These are phyloP conservation scores for Paracyclopina nana DNA, from an alignment of 1,140 invertebrate species.

Conservation along the genomic window DNA sequence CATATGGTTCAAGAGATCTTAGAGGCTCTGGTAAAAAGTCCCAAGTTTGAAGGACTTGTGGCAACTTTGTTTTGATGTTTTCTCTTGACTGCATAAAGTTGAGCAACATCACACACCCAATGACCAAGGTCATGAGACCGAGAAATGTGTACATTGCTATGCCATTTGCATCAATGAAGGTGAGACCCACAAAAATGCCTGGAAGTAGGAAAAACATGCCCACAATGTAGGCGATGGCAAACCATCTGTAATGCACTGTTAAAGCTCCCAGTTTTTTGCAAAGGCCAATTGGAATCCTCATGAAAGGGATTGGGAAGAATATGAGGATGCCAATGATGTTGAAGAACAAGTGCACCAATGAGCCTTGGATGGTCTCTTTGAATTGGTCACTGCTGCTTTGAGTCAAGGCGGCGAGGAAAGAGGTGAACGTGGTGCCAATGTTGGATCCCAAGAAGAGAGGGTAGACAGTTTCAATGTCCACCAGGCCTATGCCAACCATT, in stretches of 20 bases:
- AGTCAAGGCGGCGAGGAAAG: conserved; percentile 29
- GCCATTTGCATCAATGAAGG: conserved; percentile 18
- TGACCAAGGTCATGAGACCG: no score
- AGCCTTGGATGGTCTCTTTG: conserved; percentile 30
- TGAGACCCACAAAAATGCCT: conserved; percentile 27
- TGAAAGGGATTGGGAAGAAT: conserved; percentile 33
- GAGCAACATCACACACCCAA: no score
- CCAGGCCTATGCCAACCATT: conserved; percentile 35
- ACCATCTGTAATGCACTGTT: conserved; percentile 34
- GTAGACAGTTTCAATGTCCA: conserved; percentile 34
- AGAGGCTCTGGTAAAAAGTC: no score
- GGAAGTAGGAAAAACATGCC: conserved; percentile 32
- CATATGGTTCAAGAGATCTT: no score
- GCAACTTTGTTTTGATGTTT: no score
- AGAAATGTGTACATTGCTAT: no score
- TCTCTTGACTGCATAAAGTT: no score
- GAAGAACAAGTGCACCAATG: conserved; percentile 36
- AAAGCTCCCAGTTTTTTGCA: conserved; percentile 29
- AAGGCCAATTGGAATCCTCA: conserved; percentile 30
- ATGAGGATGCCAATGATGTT: conserved; percentile 34
- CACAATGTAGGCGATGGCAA: conserved; percentile 32
- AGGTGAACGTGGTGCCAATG: conserved; percentile 35
- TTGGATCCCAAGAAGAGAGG: conserved; percentile 36
- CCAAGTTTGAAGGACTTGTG: no score
- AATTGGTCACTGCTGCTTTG: conserved; percentile 25